phyloP scores from a whole-genome alignment of 1,140 invertebrate species.

The Cecropterus lyciades region DNA sequence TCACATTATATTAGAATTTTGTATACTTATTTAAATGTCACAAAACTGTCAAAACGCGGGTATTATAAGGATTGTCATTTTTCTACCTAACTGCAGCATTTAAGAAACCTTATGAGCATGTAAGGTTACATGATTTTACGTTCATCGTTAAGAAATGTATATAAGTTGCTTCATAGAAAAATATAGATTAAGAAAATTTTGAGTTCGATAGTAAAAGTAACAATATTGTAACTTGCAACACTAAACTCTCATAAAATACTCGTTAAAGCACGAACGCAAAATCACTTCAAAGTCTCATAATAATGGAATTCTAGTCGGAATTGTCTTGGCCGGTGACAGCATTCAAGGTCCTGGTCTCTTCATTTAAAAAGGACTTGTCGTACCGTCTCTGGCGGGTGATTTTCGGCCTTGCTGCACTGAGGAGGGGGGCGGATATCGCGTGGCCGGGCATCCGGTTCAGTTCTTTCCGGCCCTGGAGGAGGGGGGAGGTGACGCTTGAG shows the following conservation, averaged over 20 bases:
- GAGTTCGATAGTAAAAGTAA: background rate
- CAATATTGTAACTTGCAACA: background rate
- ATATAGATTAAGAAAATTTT: slow-evolving; percentile 5
- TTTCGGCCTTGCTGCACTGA: slow-evolving; percentile 65
- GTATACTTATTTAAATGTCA: slow-evolving; percentile 48
- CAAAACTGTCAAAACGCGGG: slow-evolving; percentile 30
- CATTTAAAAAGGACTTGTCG: slow-evolving; percentile 66
- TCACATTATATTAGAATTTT: slow-evolving; percentile 82
- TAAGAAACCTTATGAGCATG: too few relatives aligned
- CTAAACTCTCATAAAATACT: background rate
- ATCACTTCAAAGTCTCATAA: too few relatives aligned
- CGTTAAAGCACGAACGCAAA: background rate
- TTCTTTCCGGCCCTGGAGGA: slow-evolving; percentile 83
- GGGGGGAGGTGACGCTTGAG: slow-evolving; percentile 84
- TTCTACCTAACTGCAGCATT: background rate
- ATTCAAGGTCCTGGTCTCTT: slow-evolving; percentile 75
- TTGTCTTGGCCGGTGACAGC: slow-evolving; percentile 65
- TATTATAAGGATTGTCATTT: slow-evolving; percentile 23
- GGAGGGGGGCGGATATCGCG: slow-evolving; percentile 67
- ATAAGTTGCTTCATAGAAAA: background rate
- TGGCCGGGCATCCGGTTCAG: slow-evolving; percentile 75
- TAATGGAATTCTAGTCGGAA: slow-evolving; percentile 59
- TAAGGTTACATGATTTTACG: too few relatives aligned
- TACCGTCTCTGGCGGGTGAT: slow-evolving; percentile 73
- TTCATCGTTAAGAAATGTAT: too few relatives aligned